Evolutionary conservation across 1,140 invertebrate species (phyloP).

Genomic region (Eriosoma lanigerum): DNA sequence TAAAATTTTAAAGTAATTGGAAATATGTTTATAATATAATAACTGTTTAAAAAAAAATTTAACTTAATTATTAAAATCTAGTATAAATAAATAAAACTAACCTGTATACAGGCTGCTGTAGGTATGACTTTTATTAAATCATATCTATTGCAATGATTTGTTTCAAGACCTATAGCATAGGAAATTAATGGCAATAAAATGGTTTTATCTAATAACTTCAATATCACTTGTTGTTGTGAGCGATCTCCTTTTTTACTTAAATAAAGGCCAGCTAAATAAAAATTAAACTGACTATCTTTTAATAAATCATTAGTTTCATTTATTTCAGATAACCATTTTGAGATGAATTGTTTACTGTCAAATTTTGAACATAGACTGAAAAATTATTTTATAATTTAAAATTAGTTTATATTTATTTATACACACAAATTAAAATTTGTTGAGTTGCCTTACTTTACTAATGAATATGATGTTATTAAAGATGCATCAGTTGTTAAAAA

Average conservation of each 20-base stretch:
- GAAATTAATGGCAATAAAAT: conserved; percentile 32
- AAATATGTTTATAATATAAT: too few relatives aligned
- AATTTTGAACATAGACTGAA: conserved; percentile 34
- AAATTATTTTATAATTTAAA: background rate
- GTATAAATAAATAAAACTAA: background rate
- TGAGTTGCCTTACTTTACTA: background rate
- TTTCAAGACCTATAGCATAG: conserved; percentile 29
- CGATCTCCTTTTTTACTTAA: conserved; percentile 23
- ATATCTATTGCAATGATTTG: background rate
- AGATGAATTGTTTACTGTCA: background rate
- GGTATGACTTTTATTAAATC: conserved; percentile 39
- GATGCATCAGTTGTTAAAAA: conserved; percentile 9
- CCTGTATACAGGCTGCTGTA: conserved; percentile 23
- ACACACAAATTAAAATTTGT: background rate
- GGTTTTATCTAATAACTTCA: conserved; percentile 36
- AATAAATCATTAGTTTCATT: conserved; percentile 6
- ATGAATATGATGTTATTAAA: background rate
- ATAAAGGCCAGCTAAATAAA: conserved; percentile 36
- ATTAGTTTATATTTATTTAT: background rate
- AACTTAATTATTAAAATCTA: too few relatives aligned
- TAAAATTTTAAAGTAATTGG: too few relatives aligned
- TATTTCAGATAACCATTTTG: conserved; percentile 36
- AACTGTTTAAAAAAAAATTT: too few relatives aligned
- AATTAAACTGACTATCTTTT: conserved; percentile 22
- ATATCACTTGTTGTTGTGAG: conserved; percentile 8